Evolutionary conservation across 2,888 invertebrate species (phyloP).

Genomic region (Ecdyonurus torrentis): DNA sequence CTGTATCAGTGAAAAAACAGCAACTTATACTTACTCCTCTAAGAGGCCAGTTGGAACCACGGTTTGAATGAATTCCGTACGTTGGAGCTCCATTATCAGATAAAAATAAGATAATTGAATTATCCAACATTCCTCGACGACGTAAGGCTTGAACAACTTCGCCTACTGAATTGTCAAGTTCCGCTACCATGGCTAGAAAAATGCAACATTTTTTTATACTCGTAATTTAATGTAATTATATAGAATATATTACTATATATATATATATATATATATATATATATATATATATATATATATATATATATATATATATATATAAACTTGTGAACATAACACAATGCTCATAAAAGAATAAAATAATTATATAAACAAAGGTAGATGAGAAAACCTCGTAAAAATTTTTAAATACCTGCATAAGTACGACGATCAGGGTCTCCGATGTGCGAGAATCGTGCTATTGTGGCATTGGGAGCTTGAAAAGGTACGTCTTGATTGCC

Average conservation of each 20-base stretch:
- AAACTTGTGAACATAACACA: too few relatives aligned
- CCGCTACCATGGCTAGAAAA: conserved; percentile 65
- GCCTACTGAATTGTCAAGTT: conserved; percentile 72
- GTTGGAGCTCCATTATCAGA: conserved; percentile 82
- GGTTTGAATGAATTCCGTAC: conserved; percentile 48
- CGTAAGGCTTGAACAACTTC: conserved; percentile 50
- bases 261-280: too few relatives aligned
- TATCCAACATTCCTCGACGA: conserved; percentile 48
- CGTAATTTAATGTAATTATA: too few relatives aligned
- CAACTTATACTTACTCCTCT: conserved; percentile 49
- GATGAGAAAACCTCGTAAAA: not conserved
- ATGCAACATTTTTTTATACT: too few relatives aligned
- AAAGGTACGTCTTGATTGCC: conserved; percentile 50
- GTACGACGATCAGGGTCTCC: conserved; percentile 46
- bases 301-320: too few relatives aligned
- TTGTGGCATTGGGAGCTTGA: conserved; percentile 45
- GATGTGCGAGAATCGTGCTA: conserved; percentile 51
- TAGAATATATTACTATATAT: too few relatives aligned
- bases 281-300: too few relatives aligned
- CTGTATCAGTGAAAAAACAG: too few relatives aligned
- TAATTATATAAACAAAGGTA: too few relatives aligned
- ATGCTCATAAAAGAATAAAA: too few relatives aligned
- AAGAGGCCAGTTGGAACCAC: conserved; percentile 64
- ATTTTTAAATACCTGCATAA: conserved; percentile 42
- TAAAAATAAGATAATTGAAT: conserved; percentile 69